A percentile compares a stretch with the other conserved stretches of the same genome.
Conservation (phyloP, 2,797 vertebrate genomes). For the Loris lydekkerianus region DNA sequence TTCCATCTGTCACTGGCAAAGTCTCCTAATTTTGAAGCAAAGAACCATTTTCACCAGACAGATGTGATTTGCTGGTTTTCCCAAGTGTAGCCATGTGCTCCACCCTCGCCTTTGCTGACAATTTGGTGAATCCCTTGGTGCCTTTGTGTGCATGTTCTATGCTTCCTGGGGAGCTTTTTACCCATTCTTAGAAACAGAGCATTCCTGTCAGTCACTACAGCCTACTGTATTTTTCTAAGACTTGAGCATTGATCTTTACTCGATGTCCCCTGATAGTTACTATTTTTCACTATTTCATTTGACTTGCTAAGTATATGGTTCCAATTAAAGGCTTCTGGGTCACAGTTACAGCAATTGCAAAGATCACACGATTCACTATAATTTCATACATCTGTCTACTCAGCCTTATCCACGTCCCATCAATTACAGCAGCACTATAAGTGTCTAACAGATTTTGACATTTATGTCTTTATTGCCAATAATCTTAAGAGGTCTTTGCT, state of each 20-base stretch:
- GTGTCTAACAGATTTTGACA: constrained; percentile 11
- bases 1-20: neutral
- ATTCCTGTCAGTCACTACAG: neutral
- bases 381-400: constrained; percentile 13
- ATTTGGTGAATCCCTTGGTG: neutral
- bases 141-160: neutral
- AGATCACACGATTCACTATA: neutral
- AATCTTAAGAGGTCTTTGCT: constrained; percentile 58
- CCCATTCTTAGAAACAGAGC: neutral
- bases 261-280: neutral
- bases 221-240: constrained; percentile 31
- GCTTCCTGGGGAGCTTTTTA: neutral
- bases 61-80: constrained; percentile 9
- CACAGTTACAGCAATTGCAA: constrained; percentile 33
- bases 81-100: neutral
- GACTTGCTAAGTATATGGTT: constrained; percentile 59
- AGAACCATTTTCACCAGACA: neutral
- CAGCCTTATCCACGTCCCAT: neutral
- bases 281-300: constrained; percentile 54
- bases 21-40: neutral
- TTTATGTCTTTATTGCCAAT: constrained; percentile 55
- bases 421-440: neutral
- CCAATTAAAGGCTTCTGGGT: constrained; percentile 61
- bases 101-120: neutral
- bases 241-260: neutral